Base-by-base conservation (phyloP, 2,113 vertebrate species). In the Aspidoscelis tigris region DNA sequence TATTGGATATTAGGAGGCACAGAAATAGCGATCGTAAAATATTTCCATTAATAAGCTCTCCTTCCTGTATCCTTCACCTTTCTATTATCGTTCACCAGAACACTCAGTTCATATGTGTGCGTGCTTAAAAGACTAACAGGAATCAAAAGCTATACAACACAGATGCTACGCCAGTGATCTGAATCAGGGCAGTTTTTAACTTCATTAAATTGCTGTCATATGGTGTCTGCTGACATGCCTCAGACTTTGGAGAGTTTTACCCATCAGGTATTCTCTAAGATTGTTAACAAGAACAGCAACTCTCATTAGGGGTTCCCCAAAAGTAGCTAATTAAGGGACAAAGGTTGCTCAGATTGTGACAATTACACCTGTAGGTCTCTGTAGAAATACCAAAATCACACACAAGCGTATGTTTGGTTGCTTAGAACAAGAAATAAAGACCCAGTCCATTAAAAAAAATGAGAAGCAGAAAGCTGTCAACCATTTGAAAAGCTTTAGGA, bases 121-220 rank as follows among this genome's bases (percentile, higher is more conserved):
- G 58, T 73, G 80, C 64, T 87, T 88, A 88, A 84, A 43, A 90
- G 84, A 90, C 84, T 53, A 85, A 78, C 58, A 90, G 53, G 79
- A 94, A 94, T 94, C 90, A 92, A 95, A 95, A 90, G 89, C 85
- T 90, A 44, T 88, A 61, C 75, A 91, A 89, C 86, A 90, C 92
- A 92, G 91, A 91, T 87, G 82, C 89, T 94, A 89, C 73, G 92
- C 91, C 88, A 92, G 93, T 88, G 90, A 92, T 96, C 96, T 95
- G 96, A 96, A 93, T 93, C 91, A 92, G 96, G 96, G 96, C 97
- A 96, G 95, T 96, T 98, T 97, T 98, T 96, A 97, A 98, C 96
- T 98, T 98, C 97, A 98, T 98, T 98, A 98, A 98, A 97, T 97
- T 96, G 94, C 97, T 97, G 97, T 97, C 97, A 95, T 96, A 97